These are phyloP conservation scores for Chrysolina oricalcia DNA, from an alignment of 2,888 invertebrate genomes.

Conservation along the genomic window DNA sequence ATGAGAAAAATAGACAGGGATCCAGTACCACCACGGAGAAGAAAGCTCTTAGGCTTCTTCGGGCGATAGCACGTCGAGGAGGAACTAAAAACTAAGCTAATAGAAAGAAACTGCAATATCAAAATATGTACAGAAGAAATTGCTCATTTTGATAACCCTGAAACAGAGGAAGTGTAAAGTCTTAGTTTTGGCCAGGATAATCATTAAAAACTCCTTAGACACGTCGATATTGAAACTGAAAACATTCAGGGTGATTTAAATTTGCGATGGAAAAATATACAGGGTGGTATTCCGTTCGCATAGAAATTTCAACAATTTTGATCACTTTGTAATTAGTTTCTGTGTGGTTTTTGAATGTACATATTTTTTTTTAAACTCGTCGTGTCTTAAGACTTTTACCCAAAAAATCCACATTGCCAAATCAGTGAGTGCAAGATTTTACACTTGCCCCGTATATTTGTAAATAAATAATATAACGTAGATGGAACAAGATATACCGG, in stretches of 20 bases:
- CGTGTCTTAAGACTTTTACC: not conserved
- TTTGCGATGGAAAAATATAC: not conserved
- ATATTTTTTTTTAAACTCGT: not conserved
- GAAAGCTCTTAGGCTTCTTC: conserved; percentile 72
- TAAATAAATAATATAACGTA: not conserved
- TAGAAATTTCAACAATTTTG: not conserved
- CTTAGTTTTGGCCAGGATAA: not conserved
- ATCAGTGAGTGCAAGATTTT: not conserved
- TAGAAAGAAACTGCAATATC: not conserved
- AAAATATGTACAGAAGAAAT: not conserved
- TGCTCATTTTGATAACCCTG: conserved; percentile 1
- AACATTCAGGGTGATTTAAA: not conserved
- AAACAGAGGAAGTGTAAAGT: not conserved
- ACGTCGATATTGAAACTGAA: not conserved
- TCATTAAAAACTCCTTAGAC: not conserved
- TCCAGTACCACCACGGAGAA: conserved; percentile 69
- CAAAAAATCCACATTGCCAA: not conserved
- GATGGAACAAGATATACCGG: not conserved
- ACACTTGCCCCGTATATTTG: not conserved
- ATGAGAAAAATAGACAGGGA: conserved; percentile 66
- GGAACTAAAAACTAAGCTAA: not conserved
- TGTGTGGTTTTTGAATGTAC: not conserved
- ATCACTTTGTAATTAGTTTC: not conserved
- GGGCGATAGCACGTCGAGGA: conserved; percentile 70
- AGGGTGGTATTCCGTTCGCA: not conserved